A percentile compares a stretch with the other conserved stretches of the same genome.
phyloP scores from a whole-genome alignment of 92 coral and sea anemone genomes.

The Heliopora coerulea region DNA sequence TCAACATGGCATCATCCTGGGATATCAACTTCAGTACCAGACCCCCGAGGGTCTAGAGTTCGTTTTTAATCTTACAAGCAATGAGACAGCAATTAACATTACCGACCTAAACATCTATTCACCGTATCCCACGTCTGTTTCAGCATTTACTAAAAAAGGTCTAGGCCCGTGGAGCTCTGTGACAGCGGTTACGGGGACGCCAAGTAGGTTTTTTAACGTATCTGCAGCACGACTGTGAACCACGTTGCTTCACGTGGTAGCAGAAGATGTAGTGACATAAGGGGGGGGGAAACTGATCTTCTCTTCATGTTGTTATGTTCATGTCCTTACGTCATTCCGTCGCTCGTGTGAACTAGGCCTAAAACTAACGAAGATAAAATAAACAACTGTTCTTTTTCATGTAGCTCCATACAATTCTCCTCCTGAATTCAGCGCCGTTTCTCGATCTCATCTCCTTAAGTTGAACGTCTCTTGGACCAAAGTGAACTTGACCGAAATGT shows the following conservation, averaged over 20 bases:
- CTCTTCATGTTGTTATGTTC: too few species aligned
- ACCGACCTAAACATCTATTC: neutral
- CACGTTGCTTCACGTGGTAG: too few species aligned
- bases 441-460: neutral
- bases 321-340: too few species aligned
- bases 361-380: too few species aligned
- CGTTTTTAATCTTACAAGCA: neutral
- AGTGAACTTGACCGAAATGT: neutral
- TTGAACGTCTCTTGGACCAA: neutral
- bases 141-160: neutral
- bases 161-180: neutral
- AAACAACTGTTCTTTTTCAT: too few species aligned
- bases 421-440: neutral
- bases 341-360: too few species aligned
- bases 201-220: neutral
- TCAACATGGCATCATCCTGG: slow-evolving; percentile 32
- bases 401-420: neutral
- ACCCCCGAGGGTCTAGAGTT: neutral
- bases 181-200: neutral
- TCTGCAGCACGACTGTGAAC: too few species aligned
- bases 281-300: too few species aligned
- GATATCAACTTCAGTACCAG: slow-evolving; percentile 1
- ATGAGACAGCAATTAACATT: neutral
- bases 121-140: neutral
- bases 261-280: too few species aligned